phyloP scores from a whole-genome alignment of 2,888 invertebrate genomes.

The Alentia gelatinosa region DNA sequence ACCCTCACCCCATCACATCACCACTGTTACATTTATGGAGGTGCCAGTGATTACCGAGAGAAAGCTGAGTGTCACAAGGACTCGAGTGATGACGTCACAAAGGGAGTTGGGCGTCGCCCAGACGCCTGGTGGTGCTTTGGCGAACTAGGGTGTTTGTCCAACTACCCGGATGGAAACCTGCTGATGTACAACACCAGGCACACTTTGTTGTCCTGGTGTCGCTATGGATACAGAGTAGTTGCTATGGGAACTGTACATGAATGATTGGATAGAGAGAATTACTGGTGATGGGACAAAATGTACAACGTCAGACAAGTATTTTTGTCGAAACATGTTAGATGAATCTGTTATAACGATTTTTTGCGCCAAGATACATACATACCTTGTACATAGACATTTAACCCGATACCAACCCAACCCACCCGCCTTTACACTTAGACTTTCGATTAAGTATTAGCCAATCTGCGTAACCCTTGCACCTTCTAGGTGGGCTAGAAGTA shows the following conservation, averaged over 20 bases:
- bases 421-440: neutral
- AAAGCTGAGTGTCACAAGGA: neutral
- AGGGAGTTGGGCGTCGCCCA: neutral
- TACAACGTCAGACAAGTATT: conserved; percentile 41
- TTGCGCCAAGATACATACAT: neutral
- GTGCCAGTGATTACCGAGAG: neutral
- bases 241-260: conserved; percentile 47
- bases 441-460: conserved; percentile 33
- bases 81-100: neutral
- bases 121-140: neutral
- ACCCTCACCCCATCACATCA: neutral
- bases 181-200: neutral
- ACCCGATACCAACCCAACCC: neutral
- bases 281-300: conserved; percentile 28
- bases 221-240: conserved; percentile 26
- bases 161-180: neutral
- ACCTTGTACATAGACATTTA: conserved; percentile 26
- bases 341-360: conserved; percentile 13
- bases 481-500: conserved; percentile 35
- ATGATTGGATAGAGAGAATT: conserved; percentile 39
- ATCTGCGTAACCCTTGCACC: neutral
- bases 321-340: conserved; percentile 14
- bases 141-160: neutral
- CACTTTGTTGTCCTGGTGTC: neutral
- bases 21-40: conserved; percentile 3